These are phyloP conservation scores for Montipora efflorescens DNA, from an alignment of 64 coral and sea anemone species.

Conservation along the genomic window DNA sequence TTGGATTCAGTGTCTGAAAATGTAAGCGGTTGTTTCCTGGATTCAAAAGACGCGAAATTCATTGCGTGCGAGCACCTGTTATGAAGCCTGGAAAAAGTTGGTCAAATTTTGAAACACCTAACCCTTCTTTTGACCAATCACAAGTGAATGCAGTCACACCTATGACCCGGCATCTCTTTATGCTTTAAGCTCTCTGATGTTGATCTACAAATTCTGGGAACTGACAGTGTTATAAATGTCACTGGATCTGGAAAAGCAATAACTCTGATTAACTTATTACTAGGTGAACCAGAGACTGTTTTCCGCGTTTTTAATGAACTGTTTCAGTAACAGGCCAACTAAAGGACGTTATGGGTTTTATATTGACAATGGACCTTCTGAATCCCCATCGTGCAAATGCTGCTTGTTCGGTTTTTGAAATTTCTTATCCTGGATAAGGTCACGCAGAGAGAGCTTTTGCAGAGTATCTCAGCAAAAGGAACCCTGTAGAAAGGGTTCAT, in stretches of 20 bases:
- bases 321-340: conserved; percentile 6
- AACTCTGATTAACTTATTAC: conserved; percentile 48
- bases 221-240: conserved; percentile 24
- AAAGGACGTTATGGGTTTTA: conserved; percentile 10
- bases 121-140: conserved; percentile 61
- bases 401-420: conserved; percentile 28
- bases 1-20: conserved; percentile 43
- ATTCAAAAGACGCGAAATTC: conserved; percentile 61
- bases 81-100: conserved; percentile 29
- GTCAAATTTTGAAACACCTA: conserved; percentile 30
- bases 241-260: conserved; percentile 62
- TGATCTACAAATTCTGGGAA: not conserved
- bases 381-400: conserved; percentile 59
- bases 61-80: conserved; percentile 31
- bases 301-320: conserved; percentile 48
- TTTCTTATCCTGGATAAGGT: conserved; percentile 48
- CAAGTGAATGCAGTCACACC: conserved; percentile 34
- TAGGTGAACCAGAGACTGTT: conserved; percentile 39
- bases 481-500: conserved; percentile 58
- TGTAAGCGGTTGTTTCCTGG: not conserved
- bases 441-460: conserved; percentile 35
- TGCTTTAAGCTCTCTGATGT: not conserved
- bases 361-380: conserved; percentile 73
- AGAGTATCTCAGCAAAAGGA: conserved; percentile 57
- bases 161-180: conserved; percentile 64